These are phyloP conservation scores for Anarrhichthys ocellatus DNA, from an alignment of 2,113 vertebrate species.

Conservation along the genomic window DNA sequence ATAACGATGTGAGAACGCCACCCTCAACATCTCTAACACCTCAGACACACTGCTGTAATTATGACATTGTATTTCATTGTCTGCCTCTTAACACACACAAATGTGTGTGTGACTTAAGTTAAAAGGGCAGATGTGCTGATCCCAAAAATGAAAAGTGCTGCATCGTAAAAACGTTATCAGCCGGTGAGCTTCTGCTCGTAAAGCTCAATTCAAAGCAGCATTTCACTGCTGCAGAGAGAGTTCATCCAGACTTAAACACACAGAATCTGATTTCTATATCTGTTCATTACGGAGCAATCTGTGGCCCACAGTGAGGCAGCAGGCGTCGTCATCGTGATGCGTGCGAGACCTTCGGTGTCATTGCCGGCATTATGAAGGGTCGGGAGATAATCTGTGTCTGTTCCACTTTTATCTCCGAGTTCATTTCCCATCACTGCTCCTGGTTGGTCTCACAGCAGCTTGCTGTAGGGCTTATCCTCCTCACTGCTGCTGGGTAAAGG, in stretches of 20 bases:
- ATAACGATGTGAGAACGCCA: not conserved
- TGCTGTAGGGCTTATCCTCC: conserved; percentile 39
- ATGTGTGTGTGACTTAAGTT: not conserved
- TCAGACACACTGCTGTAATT: conserved; percentile 9
- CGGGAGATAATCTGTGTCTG: conserved; percentile 75
- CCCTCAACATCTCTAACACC: not conserved
- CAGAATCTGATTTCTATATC: not conserved
- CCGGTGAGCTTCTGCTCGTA: not conserved
- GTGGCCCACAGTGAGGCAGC: not conserved
- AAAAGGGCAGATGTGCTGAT: not conserved
- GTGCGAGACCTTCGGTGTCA: conserved; percentile 50
- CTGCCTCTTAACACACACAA: not conserved
- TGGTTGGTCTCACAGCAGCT: conserved; percentile 53
- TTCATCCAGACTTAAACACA: not conserved
- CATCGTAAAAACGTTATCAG: conserved; percentile 3
- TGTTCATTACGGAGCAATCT: not conserved
- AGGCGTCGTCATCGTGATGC: conserved; percentile 14
- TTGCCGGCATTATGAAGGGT: conserved; percentile 53
- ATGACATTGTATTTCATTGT: not conserved
- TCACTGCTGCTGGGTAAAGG: not conserved
- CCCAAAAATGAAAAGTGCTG: not conserved
- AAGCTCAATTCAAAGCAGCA: not conserved
- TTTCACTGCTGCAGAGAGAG: not conserved
- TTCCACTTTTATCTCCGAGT: conserved; percentile 66
- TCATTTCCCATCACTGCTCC: conserved; percentile 52